Conservation (phyloP, 92 coral and sea anemone genomes). For the Epizoanthus ramosus region DNA sequence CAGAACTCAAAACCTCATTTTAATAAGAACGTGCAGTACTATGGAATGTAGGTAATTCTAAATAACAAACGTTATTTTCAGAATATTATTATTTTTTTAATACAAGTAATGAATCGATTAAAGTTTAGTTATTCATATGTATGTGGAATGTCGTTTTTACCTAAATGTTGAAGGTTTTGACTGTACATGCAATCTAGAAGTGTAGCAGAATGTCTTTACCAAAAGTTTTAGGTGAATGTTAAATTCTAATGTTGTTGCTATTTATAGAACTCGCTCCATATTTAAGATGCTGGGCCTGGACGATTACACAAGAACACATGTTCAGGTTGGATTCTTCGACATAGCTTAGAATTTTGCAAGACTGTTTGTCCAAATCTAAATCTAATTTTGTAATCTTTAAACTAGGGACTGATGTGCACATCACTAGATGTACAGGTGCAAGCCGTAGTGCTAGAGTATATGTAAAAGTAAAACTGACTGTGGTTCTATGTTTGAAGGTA, state of each 20-base stretch:
- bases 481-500: too few species aligned
- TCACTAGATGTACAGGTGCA: too few species aligned
- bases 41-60: background rate
- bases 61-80: too few species aligned
- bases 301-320: constrained; percentile 94
- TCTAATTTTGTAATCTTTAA: background rate
- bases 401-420: too few species aligned
- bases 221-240: background rate
- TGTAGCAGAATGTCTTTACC: background rate
- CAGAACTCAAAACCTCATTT: background rate
- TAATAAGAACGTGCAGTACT: background rate
- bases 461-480: too few species aligned
- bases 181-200: too few species aligned
- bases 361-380: background rate
- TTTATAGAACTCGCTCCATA: constrained; percentile 80
- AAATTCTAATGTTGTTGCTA: background rate
- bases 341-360: background rate
- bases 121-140: too few species aligned
- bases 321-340: constrained; percentile 65
- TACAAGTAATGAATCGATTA: too few species aligned
- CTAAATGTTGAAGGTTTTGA: too few species aligned
- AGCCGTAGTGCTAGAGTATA: too few species aligned
- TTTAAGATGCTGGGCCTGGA: constrained; percentile 86
- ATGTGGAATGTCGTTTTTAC: too few species aligned
- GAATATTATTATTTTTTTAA: too few species aligned